Percentiles rank a stretch among this genome's conserved stretches.
These are phyloP conservation scores for Saccopteryx leptura DNA, from an alignment of 2,113 vertebrate species.

Conservation along the genomic window DNA sequence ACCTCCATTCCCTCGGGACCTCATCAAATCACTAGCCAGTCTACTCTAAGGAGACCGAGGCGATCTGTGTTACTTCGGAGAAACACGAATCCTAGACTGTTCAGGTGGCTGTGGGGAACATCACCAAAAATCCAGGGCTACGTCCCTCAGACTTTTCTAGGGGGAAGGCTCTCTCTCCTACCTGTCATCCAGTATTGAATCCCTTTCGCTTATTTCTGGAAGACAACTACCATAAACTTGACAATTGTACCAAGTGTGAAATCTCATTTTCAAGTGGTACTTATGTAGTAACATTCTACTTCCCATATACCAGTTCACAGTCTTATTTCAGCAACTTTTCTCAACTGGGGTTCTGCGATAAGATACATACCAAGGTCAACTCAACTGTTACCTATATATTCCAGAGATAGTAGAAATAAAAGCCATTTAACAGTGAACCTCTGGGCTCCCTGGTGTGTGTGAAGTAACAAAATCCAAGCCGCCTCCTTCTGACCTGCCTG, in stretches of 20 bases:
- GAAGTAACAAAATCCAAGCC: constrained; percentile 19
- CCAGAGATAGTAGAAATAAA: constrained; percentile 30
- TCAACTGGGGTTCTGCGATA: constrained; percentile 21
- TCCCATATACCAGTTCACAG: neutral
- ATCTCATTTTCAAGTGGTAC: constrained; percentile 37
- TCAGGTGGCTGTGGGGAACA: neutral
- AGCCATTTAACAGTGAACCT: neutral
- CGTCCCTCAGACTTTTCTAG: neutral
- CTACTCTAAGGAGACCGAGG: neutral
- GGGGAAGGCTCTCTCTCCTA: neutral
- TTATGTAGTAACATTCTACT: neutral
- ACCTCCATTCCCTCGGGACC: too few species aligned
- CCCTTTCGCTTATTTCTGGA: neutral
- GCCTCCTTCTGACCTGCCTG: constrained; percentile 23
- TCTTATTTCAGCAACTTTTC: constrained; percentile 47
- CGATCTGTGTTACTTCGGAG: neutral
- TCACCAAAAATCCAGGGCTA: neutral
- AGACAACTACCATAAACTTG: neutral
- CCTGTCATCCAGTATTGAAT: neutral
- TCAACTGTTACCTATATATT: constrained; percentile 30
- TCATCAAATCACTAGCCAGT: neutral
- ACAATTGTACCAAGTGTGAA: neutral
- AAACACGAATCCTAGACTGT: neutral
- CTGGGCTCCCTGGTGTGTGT: neutral
- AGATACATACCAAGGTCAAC: constrained; percentile 39